A percentile compares a stretch with the other conserved stretches of the same genome.
phyloP scores from a whole-genome alignment of 2,888 invertebrate species.

The Thera obeliscata region DNA sequence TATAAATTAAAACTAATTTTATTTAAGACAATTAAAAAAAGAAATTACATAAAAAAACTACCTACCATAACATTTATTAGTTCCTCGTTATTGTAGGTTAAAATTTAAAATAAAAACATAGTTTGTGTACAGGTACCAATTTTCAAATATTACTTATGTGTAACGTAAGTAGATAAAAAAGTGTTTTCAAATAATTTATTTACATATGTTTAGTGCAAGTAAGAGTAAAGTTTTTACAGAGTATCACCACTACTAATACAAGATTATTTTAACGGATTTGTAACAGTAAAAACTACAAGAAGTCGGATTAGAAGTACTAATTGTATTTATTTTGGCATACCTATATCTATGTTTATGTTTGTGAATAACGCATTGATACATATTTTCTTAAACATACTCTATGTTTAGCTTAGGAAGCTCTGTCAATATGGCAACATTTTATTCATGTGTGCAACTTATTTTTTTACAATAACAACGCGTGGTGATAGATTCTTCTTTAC shows the following conservation, averaged over 20 bases:
- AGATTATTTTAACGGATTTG: slow-evolving; percentile 20
- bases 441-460: too few species aligned
- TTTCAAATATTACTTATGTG: slow-evolving; percentile 8
- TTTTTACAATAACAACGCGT: too few species aligned
- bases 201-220: slow-evolving; percentile 28
- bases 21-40: too few species aligned
- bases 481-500: too few species aligned
- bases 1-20: too few species aligned
- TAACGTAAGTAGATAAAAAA: slow-evolving; percentile 14
- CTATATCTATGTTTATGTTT: not conserved
- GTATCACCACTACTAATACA: slow-evolving; percentile 20
- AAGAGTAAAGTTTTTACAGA: slow-evolving; percentile 19
- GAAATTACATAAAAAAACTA: too few species aligned
- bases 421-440: not conserved
- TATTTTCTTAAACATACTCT: not conserved
- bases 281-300: slow-evolving; percentile 19
- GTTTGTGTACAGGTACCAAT: not conserved
- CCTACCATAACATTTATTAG: too few species aligned
- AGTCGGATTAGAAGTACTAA: slow-evolving; percentile 12
- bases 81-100: not conserved
- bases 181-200: slow-evolving; percentile 23
- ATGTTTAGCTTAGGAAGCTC: not conserved
- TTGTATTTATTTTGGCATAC: slow-evolving; percentile 14
- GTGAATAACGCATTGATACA: not conserved
- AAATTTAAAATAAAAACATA: not conserved